Evolutionary conservation across 2,113 vertebrate genomes (phyloP).

Genomic region (Callionymus lyra): DNA sequence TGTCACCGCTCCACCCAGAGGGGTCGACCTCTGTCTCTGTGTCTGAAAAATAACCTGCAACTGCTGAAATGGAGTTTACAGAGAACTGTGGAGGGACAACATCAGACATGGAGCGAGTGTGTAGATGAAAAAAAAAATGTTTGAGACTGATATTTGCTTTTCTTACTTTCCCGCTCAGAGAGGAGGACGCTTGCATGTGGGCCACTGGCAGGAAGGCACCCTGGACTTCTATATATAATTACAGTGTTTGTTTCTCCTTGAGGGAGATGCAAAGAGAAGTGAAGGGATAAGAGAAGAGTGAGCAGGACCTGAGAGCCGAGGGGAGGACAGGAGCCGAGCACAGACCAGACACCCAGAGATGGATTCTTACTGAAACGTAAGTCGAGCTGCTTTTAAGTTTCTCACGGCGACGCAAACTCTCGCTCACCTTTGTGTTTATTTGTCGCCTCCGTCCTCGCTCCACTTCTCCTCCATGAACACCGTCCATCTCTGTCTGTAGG

Average conservation of each 20-base stretch:
- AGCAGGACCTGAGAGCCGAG: conserved; percentile 1
- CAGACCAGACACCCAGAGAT: too few relatives aligned
- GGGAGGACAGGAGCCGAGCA: background rate
- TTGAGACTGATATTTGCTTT: conserved; percentile 14
- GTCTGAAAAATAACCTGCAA: conserved; percentile 69
- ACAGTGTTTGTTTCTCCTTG: conserved; percentile 23
- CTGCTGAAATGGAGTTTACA: conserved; percentile 63
- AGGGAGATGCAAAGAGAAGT: conserved; percentile 17
- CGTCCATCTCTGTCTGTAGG: too few relatives aligned
- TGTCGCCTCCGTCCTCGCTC: too few relatives aligned
- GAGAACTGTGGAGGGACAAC: conserved; percentile 19
- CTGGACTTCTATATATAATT: conserved; percentile 39
- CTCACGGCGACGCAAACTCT: too few relatives aligned
- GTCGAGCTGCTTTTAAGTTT: too few relatives aligned
- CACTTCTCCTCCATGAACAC: too few relatives aligned
- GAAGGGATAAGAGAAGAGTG: conserved; percentile 6
- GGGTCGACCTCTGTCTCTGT: conserved; percentile 33
- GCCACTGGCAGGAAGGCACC: conserved; percentile 5
- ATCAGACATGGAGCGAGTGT: conserved; percentile 10
- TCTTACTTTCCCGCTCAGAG: conserved; percentile 1
- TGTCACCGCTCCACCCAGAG: conserved; percentile 34
- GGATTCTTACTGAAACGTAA: too few relatives aligned
- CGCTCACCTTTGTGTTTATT: too few relatives aligned
- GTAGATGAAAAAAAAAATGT: conserved; percentile 23
- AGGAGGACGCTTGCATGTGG: conserved; percentile 2